Evolutionary conservation across 2,888 invertebrate species (phyloP).

Genomic region (Nephrotoma guestfalica): DNA sequence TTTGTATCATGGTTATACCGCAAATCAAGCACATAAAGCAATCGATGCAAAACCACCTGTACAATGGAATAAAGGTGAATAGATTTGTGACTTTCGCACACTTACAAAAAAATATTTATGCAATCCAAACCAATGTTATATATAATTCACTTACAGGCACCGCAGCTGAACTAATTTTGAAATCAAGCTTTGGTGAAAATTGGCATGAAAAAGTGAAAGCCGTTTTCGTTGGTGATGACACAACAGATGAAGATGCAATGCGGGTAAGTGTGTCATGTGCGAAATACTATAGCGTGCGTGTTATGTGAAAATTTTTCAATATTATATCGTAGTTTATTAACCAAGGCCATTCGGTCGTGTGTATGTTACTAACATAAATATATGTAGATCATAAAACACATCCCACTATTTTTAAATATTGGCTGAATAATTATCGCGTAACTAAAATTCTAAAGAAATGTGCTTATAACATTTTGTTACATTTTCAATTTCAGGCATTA

Average conservation of each 20-base stretch:
- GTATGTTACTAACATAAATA: neutral
- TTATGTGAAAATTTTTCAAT: neutral
- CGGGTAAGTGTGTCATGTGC: slow-evolving; percentile 36
- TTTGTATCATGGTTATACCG: slow-evolving; percentile 45
- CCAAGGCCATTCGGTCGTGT: neutral
- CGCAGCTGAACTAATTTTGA: slow-evolving; percentile 55
- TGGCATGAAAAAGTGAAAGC: slow-evolving; percentile 56
- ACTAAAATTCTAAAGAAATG: neutral
- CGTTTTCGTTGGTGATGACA: slow-evolving; percentile 78
- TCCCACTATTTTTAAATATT: neutral
- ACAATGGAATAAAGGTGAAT: slow-evolving; percentile 57
- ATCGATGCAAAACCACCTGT: slow-evolving; percentile 66
- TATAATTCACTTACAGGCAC: slow-evolving; percentile 27
- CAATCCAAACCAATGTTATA: neutral
- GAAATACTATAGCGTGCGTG: neutral
- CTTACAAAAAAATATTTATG: neutral
- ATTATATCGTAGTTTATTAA: neutral
- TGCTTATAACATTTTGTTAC: slow-evolving; percentile 5
- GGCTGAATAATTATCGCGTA: slow-evolving; percentile 8
- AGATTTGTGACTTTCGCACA: neutral
- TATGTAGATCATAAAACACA: neutral
- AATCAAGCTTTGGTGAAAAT: slow-evolving; percentile 55
- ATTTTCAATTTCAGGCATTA: slow-evolving; percentile 36
- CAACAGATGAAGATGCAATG: slow-evolving; percentile 84
- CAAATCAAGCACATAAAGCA: slow-evolving; percentile 52